Percentiles rank a stretch among this genome's conserved stretches.
These are phyloP conservation scores for Labrus mixtus DNA, from an alignment of 2,113 vertebrate genomes.

Conservation along the genomic window DNA sequence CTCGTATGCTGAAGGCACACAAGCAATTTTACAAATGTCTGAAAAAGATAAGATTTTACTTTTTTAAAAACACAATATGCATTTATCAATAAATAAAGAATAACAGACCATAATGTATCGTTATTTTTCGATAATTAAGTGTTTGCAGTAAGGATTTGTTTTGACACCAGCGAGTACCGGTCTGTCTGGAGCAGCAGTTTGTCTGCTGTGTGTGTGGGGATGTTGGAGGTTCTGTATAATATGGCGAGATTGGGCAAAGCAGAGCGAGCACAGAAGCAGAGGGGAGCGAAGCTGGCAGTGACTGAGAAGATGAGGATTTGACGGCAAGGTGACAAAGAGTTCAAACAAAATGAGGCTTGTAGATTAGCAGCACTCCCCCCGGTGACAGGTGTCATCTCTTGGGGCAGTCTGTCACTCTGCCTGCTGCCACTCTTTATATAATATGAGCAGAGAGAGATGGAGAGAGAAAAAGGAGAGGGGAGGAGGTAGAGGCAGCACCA, in stretches of 20 bases:
- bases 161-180: slow-evolving; percentile 25
- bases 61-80: slow-evolving; percentile 24
- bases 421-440: slow-evolving; percentile 97
- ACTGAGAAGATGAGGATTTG: slow-evolving; percentile 95
- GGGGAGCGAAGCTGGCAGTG: slow-evolving; percentile 87
- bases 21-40: slow-evolving; percentile 48
- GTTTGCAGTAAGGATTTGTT: slow-evolving; percentile 1
- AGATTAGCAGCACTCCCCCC: slow-evolving; percentile 93
- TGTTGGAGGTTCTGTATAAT: slow-evolving; percentile 57
- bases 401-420: slow-evolving; percentile 97
- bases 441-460: slow-evolving; percentile 82
- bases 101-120: neutral
- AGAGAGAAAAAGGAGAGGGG: neutral
- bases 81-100: slow-evolving; percentile 20
- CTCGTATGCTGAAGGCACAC: slow-evolving; percentile 46
- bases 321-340: slow-evolving; percentile 95
- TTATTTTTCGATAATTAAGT: slow-evolving; percentile 12
- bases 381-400: slow-evolving; percentile 99
- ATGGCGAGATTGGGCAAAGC: slow-evolving; percentile 59
- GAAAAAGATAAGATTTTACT: slow-evolving; percentile 25
- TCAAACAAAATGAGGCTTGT: slow-evolving; percentile 99
- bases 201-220: slow-evolving; percentile 21
- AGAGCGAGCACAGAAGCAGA: slow-evolving; percentile 62
- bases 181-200: slow-evolving; percentile 30
- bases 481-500: slow-evolving; percentile 68